Evolutionary conservation across 2,113 vertebrate species (phyloP).

Genomic region (Casuarius casuarius): DNA sequence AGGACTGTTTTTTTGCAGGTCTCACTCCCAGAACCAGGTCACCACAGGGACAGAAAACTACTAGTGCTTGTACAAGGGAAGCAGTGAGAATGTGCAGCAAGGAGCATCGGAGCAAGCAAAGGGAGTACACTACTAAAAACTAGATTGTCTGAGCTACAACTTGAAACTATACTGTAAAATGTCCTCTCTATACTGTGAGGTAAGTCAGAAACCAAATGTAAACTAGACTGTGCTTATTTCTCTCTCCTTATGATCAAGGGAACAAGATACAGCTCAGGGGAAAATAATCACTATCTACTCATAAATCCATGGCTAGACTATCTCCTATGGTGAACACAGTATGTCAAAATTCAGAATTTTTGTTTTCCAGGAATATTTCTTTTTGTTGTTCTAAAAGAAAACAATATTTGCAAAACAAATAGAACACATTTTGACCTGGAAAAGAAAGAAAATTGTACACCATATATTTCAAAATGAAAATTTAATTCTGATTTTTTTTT

Average conservation of each 20-base stretch:
- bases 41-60: background rate
- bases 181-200: background rate
- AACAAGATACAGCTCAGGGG: background rate
- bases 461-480: background rate
- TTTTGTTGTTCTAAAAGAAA: background rate
- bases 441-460: background rate
- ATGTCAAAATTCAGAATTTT: background rate
- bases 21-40: background rate
- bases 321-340: background rate
- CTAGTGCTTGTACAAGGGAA: background rate
- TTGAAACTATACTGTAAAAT: background rate
- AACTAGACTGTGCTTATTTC: background rate
- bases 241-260: background rate
- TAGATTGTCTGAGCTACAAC: background rate
- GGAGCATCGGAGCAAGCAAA: background rate
- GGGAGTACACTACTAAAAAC: background rate
- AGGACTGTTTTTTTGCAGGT: background rate
- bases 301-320: background rate
- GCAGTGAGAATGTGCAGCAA: background rate
- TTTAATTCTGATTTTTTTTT: background rate
- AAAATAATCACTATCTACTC: background rate
- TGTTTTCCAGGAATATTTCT: rapidly evolving
- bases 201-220: background rate
- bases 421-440: background rate
- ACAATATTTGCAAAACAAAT: background rate